phyloP scores from a whole-genome alignment of 64 coral and sea anemone species.

The Montipora capricornis region DNA sequence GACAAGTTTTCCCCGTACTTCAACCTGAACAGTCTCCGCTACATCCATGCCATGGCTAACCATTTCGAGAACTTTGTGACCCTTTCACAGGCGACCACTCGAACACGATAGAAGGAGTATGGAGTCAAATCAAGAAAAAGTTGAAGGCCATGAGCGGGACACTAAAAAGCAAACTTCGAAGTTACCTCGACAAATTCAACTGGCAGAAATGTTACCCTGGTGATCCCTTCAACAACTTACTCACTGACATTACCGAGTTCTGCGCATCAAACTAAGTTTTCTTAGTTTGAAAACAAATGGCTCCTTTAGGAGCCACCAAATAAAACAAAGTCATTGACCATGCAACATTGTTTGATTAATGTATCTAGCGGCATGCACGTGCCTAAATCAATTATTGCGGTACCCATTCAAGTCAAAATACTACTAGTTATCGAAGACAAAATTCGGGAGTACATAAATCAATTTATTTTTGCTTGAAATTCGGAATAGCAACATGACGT shows the following conservation, averaged over 20 bases:
- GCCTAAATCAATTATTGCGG: not conserved
- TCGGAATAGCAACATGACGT: no score
- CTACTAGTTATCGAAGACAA: not conserved
- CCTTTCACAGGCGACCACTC: slow-evolving; percentile 37
- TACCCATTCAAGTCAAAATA: slow-evolving; percentile 4
- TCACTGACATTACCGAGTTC: slow-evolving; percentile 33
- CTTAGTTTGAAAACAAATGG: slow-evolving; percentile 24
- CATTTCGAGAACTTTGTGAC: slow-evolving; percentile 50
- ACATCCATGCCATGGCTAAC: slow-evolving; percentile 47
- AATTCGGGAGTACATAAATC: not conserved
- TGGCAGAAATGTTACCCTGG: slow-evolving; percentile 56
- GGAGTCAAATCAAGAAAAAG: not conserved
- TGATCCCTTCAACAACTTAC: slow-evolving; percentile 50
- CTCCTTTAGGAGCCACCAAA: slow-evolving; percentile 14
- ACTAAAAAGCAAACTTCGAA: slow-evolving; percentile 25
- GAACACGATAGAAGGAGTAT: not conserved
- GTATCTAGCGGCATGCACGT: not conserved
- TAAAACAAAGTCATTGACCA: not conserved
- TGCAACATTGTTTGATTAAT: slow-evolving; percentile 1
- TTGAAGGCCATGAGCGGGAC: not conserved
- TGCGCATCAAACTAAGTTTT: slow-evolving; percentile 50
- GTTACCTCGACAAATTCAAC: slow-evolving; percentile 32
- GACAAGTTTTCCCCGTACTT: not conserved
- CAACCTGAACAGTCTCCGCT: slow-evolving; percentile 27
- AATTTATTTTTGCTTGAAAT: no score